Evolutionary conservation across 2,888 invertebrate genomes (phyloP).

Genomic region (Leucania comma): DNA sequence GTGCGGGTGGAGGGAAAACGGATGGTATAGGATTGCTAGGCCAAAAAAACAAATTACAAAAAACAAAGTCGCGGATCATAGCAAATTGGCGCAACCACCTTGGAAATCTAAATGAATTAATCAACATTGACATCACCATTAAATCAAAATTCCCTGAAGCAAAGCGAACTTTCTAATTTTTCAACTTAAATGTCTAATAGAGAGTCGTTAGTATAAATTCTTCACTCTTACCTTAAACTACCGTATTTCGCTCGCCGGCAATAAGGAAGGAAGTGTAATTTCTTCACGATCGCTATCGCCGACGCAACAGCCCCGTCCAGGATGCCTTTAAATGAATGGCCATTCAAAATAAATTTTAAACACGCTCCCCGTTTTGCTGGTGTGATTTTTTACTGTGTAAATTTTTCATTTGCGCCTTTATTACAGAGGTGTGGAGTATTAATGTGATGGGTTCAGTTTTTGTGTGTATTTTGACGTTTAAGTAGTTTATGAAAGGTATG

Average conservation of each 20-base stretch:
- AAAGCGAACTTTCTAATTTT: constrained; percentile 28
- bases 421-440: constrained; percentile 34
- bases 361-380: constrained; percentile 50
- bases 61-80: too few species aligned
- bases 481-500: not conserved
- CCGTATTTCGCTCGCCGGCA: constrained; percentile 69
- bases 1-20: too few species aligned
- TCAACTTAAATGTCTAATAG: constrained; percentile 47
- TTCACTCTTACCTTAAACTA: constrained; percentile 46
- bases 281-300: constrained; percentile 72
- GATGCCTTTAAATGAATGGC: constrained; percentile 71
- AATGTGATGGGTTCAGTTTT: constrained; percentile 30
- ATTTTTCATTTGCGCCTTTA: constrained; percentile 49
- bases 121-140: too few species aligned
- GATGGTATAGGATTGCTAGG: too few species aligned
- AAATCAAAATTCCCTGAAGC: not conserved
- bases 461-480: constrained; percentile 9
- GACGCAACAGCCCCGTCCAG: constrained; percentile 65
- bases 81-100: too few species aligned
- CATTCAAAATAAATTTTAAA: constrained; percentile 70
- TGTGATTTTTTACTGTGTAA: constrained; percentile 44
- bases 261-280: constrained; percentile 79
- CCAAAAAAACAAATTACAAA: too few species aligned
- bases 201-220: constrained; percentile 56
- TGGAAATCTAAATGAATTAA: too few species aligned